Evolutionary conservation across 1,140 invertebrate species (phyloP).

Genomic region (Tribolium castaneum): DNA sequence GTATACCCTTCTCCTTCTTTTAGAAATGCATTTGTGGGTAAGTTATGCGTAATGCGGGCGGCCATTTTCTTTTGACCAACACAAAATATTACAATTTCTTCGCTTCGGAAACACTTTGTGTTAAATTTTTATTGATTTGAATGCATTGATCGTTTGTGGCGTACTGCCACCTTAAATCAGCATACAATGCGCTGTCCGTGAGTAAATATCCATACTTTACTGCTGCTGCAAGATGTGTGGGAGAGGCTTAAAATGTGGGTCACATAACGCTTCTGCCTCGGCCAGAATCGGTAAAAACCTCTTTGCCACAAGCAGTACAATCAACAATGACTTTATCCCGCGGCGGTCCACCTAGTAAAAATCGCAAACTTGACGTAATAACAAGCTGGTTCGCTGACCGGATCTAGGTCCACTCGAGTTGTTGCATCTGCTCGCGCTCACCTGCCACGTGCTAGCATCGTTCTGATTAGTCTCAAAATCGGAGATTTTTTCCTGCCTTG

Average conservation of each 20-base stretch:
- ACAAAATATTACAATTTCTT: not conserved
- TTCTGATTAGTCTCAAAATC: not conserved
- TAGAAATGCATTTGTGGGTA: too few species aligned
- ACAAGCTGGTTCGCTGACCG: not conserved
- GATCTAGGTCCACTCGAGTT: not conserved
- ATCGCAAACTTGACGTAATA: not conserved
- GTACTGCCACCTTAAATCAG: not conserved
- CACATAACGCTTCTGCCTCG: not conserved
- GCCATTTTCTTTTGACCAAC: not conserved
- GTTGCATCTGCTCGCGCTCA: not conserved
- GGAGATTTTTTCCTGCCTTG: not conserved
- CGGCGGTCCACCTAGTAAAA: not conserved
- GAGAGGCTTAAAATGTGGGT: not conserved
- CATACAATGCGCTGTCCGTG: constrained; percentile 1
- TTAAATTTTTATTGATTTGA: too few species aligned
- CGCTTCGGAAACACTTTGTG: not conserved
- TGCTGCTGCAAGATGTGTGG: not conserved
- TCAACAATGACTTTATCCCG: not conserved
- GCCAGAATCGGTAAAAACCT: not conserved
- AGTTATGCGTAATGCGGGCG: not conserved
- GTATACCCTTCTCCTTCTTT: too few species aligned
- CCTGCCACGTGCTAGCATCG: constrained; percentile 5
- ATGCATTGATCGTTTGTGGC: not conserved
- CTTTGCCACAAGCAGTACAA: not conserved
- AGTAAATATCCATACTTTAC: constrained; percentile 6